Evolutionary conservation across 2,888 invertebrate genomes (phyloP).

Genomic region (Neoitamus cyanurus): DNA sequence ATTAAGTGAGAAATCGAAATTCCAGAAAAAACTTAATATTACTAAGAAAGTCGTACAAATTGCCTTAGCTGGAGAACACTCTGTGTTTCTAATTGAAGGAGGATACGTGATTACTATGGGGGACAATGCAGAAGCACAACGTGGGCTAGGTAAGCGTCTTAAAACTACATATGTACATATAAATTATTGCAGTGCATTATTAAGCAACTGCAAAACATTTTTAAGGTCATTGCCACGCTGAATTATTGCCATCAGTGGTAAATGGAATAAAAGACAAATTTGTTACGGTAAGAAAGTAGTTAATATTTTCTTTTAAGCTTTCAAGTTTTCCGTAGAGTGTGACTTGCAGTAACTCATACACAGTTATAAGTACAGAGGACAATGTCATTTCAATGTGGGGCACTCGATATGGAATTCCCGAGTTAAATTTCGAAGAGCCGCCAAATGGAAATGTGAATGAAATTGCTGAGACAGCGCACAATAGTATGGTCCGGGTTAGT

Average conservation of each 20-base stretch:
- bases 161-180: not conserved
- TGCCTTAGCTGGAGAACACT: constrained; percentile 72
- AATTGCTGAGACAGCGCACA: not conserved
- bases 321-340: constrained; percentile 67
- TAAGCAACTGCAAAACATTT: not conserved
- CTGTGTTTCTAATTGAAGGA: constrained; percentile 72
- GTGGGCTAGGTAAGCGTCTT: constrained; percentile 66
- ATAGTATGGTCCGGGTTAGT: not conserved
- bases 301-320: not conserved
- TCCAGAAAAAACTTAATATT: constrained; percentile 68
- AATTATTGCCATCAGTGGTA: constrained; percentile 60
- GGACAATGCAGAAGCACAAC: constrained; percentile 73
- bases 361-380: constrained; percentile 73
- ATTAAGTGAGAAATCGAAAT: not conserved
- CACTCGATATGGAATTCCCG: constrained; percentile 66
- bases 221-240: constrained; percentile 59
- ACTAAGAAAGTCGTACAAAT: constrained; percentile 70
- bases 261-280: constrained; percentile 61
- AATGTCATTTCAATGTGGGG: constrained; percentile 80
- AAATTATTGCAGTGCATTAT: not conserved
- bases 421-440: constrained; percentile 50
- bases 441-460: constrained; percentile 42
- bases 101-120: constrained; percentile 76
- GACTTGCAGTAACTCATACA: constrained; percentile 74
- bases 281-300: constrained; percentile 58